Evolutionary conservation across 2,888 invertebrate species (phyloP).

Genomic region (Thalpophila matura): DNA sequence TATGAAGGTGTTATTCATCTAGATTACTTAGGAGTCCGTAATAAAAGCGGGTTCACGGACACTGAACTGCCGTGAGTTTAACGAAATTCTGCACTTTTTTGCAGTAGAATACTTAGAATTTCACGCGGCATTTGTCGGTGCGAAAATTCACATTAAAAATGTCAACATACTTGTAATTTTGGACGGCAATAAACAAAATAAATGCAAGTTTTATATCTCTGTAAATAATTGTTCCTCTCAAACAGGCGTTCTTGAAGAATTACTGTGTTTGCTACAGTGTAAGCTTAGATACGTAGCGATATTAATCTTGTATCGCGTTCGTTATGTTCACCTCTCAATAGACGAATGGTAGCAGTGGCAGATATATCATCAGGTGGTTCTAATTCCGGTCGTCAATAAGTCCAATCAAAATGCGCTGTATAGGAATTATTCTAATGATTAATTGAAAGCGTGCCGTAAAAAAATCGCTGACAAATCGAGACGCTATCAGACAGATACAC

Average conservation of each 20-base stretch:
- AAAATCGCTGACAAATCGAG: conserved; percentile 86
- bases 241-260: conserved; percentile 66
- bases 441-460: conserved; percentile 78
- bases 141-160: conserved; percentile 83
- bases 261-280: conserved; percentile 57
- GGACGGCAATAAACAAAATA: conserved; percentile 80
- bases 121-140: conserved; percentile 76
- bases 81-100: conserved; percentile 87
- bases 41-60: conserved; percentile 85
- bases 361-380: conserved; percentile 72
- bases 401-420: conserved; percentile 74
- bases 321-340: conserved; percentile 59
- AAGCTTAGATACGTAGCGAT: conserved; percentile 51
- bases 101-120: conserved; percentile 82
- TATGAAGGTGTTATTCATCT: conserved; percentile 86
- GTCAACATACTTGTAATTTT: conserved; percentile 78
- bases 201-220: conserved; percentile 79
- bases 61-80: conserved; percentile 74
- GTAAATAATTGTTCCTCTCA: conserved; percentile 77
- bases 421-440: conserved; percentile 77
- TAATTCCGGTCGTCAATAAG: conserved; percentile 73
- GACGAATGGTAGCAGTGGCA: conserved; percentile 61
- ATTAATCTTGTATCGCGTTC: conserved; percentile 57
- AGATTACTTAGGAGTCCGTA: conserved; percentile 81
- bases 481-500: conserved; percentile 76